Conservation (phyloP, 2,888 invertebrate species). For the Apodemia duryi region DNA sequence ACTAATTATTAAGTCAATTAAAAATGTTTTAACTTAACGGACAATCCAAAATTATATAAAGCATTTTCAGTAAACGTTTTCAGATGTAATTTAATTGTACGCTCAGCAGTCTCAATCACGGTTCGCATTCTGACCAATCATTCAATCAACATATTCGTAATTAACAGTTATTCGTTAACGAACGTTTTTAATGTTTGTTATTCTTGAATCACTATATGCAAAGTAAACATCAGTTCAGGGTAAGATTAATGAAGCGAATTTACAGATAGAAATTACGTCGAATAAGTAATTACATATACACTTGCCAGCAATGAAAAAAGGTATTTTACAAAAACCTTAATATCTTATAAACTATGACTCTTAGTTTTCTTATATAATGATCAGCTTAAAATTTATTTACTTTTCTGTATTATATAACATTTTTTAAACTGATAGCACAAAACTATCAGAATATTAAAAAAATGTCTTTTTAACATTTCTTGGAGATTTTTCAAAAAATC, state of each 20-base stretch:
- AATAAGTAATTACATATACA: not conserved
- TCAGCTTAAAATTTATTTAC: too few relatives aligned
- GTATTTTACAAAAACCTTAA: too few relatives aligned
- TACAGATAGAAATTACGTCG: not conserved
- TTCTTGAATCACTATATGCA: constrained; percentile 26
- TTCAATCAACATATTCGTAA: constrained; percentile 43
- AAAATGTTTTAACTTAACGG: not conserved
- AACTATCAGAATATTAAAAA: too few relatives aligned
- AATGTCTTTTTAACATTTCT: too few relatives aligned
- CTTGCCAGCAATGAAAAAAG: too few relatives aligned
- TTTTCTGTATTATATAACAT: too few relatives aligned
- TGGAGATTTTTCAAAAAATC: too few relatives aligned
- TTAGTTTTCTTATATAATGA: too few relatives aligned
- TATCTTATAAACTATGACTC: too few relatives aligned
- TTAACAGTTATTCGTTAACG: constrained; percentile 56
- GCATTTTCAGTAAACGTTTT: not conserved
- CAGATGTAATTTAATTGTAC: constrained; percentile 26
- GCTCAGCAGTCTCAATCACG: constrained; percentile 31
- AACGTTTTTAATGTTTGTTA: constrained; percentile 48
- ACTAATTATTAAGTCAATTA: not conserved
- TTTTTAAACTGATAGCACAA: too few relatives aligned
- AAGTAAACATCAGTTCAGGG: not conserved
- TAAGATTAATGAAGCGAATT: not conserved
- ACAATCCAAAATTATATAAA: not conserved
- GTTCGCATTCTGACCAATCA: constrained; percentile 29